phyloP scores from a whole-genome alignment of 2,797 vertebrate genomes.

The Cephalopachus bancanus region DNA sequence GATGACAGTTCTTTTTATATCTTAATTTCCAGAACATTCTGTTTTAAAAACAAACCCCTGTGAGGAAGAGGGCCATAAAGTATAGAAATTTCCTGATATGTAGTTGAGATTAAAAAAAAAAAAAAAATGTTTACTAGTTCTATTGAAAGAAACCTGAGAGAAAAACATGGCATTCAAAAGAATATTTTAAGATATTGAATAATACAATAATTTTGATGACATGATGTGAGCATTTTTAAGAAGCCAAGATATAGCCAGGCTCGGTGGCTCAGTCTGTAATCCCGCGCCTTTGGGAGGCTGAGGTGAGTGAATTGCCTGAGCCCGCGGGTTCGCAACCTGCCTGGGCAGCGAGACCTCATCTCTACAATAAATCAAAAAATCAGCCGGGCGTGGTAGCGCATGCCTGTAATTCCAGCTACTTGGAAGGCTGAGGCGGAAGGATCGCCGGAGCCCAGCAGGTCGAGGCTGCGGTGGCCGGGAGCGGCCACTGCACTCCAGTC shows the following conservation, averaged over 20 bases:
- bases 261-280: too few species aligned
- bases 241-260: background rate
- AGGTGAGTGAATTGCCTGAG: too few species aligned
- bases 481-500: too few species aligned
- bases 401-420: too few species aligned
- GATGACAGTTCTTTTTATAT: constrained; percentile 80
- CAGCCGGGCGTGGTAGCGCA: too few species aligned
- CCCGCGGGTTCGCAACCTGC: too few species aligned
- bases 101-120: background rate
- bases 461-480: too few species aligned
- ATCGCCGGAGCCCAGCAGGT: too few species aligned
- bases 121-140: background rate
- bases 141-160: background rate
- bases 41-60: constrained; percentile 40
- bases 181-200: constrained; percentile 62
- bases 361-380: too few species aligned
- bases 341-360: too few species aligned
- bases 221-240: constrained; percentile 10
- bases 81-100: background rate
- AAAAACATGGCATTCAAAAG: background rate
- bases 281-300: too few species aligned
- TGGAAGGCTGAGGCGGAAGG: too few species aligned
- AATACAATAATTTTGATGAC: background rate
- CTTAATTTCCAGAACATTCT: constrained; percentile 62
- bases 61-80: background rate